These are phyloP conservation scores for Trichonephila inaurata DNA, from an alignment of 1,140 invertebrate genomes.

Conservation along the genomic window DNA sequence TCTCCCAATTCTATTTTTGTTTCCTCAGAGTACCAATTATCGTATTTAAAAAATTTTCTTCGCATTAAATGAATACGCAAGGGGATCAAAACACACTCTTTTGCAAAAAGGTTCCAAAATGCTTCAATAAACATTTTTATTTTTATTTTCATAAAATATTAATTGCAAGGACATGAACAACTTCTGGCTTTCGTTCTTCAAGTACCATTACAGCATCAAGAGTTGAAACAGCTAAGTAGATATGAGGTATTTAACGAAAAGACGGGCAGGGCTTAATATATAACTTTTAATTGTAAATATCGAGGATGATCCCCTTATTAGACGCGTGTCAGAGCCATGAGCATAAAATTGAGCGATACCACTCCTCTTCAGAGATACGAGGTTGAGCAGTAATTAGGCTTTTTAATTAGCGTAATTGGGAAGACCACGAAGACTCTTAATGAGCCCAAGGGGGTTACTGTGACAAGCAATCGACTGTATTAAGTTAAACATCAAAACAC, in stretches of 20 bases:
- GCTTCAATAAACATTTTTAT: too few relatives aligned
- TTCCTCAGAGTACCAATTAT: too few relatives aligned
- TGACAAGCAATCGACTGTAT: background rate
- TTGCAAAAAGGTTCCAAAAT: too few relatives aligned
- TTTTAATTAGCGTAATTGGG: slow-evolving; percentile 71
- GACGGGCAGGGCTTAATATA: background rate
- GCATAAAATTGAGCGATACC: slow-evolving; percentile 26
- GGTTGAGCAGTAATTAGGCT: slow-evolving; percentile 44
- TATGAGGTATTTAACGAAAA: background rate
- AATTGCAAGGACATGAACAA: too few relatives aligned
- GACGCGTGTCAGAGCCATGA: slow-evolving; percentile 14
- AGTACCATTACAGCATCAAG: background rate
- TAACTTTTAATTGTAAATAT: background rate
- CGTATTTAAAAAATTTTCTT: too few relatives aligned
- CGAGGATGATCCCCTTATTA: background rate
- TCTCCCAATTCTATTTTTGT: too few relatives aligned
- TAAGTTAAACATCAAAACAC: background rate
- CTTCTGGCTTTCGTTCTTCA: background rate
- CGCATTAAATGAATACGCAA: too few relatives aligned
- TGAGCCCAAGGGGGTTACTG: slow-evolving; percentile 13
- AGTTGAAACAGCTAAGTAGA: background rate
- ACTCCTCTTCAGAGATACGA: background rate
- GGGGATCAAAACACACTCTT: too few relatives aligned
- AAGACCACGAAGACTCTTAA: slow-evolving; percentile 12
- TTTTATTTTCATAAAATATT: too few relatives aligned